Evolutionary conservation across 2,888 invertebrate species (phyloP), one percentile per base, ranked within the genome.

Genomic region (Spicauda simplicius): DNA sequence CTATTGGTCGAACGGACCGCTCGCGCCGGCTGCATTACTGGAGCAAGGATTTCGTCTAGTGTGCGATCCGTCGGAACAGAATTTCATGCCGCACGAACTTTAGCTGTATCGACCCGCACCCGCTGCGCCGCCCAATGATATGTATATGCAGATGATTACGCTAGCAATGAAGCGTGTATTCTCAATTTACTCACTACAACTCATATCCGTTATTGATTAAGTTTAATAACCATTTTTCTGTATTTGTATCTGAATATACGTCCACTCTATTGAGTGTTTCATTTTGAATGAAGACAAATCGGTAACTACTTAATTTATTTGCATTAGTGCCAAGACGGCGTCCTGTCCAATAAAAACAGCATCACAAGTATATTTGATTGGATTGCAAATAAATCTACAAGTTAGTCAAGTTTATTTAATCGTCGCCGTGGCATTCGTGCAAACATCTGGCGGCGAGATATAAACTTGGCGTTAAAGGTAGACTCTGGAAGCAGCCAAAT

Each of bases 1-100:
- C 70, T 72, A 63, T 68, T 68, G 58, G 57, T 57, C 37, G 25
- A 41, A 61, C 56, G 18, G 50, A 2, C 19, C 14, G 57, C 14
- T 54, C 41, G 57, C 37, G 62, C 37, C 64, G 41, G 25, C 19
- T 68, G 69, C 66, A 69, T 56, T 56, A 55, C 45, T 45, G 8
- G 48, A 60, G 12, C 45, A 19, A 55, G 30, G 48, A 54, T 62
- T 41, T 45, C 45, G 54, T 33, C 54, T 25, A 45, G 41, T 45
- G 41, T 45, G 54, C 48, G 30, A 54, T 54, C 25, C 18, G 11
- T 19, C 57, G 12, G 37, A 16, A 65, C 54, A 10, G 37, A 16
- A 4, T 41, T 54, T 41, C 41, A 4, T 37, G 20, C 37, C 33
- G 50, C 37, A 37, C 14, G 16, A 57, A 33, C 33, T 18, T 57